phyloP scores from a whole-genome alignment of 1,140 invertebrate species.

The Hypsibius dujardini region DNA sequence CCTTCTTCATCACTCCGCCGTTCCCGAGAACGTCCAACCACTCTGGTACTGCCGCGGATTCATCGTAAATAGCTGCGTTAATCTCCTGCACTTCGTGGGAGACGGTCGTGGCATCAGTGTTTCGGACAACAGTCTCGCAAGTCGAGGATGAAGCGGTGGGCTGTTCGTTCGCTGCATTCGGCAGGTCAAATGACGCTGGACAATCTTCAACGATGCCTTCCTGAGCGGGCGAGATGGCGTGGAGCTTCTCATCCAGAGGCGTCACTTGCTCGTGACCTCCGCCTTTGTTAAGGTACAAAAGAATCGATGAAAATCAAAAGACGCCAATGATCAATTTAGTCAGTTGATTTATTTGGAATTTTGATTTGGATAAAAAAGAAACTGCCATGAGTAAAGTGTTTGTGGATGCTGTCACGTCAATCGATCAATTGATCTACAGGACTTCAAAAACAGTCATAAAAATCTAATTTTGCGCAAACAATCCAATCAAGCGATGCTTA shows the following conservation, averaged over 20 bases:
- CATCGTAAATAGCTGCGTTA: background rate
- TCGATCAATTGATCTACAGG: no score
- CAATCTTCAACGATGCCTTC: background rate
- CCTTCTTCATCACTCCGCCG: constrained; percentile 49
- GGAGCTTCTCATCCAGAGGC: background rate
- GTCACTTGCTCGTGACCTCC: background rate
- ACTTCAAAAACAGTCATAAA: no score
- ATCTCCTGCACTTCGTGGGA: background rate
- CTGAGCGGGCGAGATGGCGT: background rate
- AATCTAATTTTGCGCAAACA: no score
- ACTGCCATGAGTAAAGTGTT: no score
- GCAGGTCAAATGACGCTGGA: background rate
- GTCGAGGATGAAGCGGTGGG: background rate
- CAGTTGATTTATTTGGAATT: no score
- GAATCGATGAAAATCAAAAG: no score
- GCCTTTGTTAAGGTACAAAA: no score
- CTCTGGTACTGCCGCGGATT: constrained; percentile 33
- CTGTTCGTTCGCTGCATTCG: background rate
- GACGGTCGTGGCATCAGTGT: background rate
- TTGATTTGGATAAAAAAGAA: no score
- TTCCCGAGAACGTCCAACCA: constrained; percentile 51
- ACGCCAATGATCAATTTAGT: no score
- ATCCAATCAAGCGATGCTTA: no score
- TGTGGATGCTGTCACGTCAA: no score
- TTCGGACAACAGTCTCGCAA: background rate